These are phyloP conservation scores for Acanthosepion pharaonis DNA, from an alignment of 2,888 invertebrate genomes.

Conservation along the genomic window DNA sequence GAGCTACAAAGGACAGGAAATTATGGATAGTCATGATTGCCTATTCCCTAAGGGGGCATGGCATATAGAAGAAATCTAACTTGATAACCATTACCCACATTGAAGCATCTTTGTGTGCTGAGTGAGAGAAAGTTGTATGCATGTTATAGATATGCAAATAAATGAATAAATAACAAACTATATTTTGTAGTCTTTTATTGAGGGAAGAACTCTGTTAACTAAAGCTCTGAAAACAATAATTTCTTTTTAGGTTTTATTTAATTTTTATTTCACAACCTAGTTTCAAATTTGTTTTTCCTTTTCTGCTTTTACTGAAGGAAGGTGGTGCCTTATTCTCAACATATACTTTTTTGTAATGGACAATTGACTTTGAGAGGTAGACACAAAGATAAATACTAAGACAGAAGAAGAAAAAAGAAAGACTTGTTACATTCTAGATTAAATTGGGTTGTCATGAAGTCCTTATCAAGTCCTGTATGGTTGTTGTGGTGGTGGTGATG, in stretches of 20 bases:
- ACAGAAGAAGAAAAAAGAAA: not conserved
- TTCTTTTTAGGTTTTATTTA: not conserved
- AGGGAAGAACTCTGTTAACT: not conserved
- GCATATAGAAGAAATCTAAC: too few relatives aligned
- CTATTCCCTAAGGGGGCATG: too few relatives aligned
- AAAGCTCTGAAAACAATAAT: not conserved
- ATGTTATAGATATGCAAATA: not conserved
- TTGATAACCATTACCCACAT: too few relatives aligned
- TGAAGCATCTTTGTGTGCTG: too few relatives aligned
- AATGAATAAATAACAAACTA: not conserved
- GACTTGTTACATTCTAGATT: not conserved
- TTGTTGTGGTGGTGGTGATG: not conserved
- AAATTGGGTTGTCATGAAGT: constrained; percentile 18
- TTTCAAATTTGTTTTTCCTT: not conserved
- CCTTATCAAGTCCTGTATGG: not conserved
- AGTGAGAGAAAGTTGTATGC: not conserved
- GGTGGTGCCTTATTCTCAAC: not conserved
- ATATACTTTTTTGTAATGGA: not conserved
- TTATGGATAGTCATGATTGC: too few relatives aligned
- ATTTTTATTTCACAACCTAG: not conserved
- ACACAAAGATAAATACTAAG: not conserved
- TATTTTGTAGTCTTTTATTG: not conserved
- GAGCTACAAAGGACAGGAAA: too few relatives aligned
- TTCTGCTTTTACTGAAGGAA: not conserved
- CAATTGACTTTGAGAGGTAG: not conserved